Conservation (phyloP, 1,140 invertebrate species). For the Drosophila ogumai region DNA sequence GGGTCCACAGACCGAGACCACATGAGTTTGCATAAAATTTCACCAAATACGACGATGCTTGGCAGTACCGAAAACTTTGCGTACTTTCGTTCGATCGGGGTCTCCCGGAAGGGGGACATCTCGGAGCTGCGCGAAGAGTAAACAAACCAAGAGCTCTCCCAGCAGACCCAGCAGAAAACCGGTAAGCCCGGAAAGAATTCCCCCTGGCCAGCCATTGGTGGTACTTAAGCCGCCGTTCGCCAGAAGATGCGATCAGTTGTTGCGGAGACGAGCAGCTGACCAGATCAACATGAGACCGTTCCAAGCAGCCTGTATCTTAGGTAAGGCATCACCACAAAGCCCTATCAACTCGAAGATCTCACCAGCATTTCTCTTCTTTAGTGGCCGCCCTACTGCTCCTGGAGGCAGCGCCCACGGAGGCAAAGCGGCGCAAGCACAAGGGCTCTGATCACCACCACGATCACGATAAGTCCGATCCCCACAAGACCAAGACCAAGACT, state of each 20-base stretch:
- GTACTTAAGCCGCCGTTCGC: conserved; percentile 64
- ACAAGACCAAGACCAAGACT: conserved; percentile 76
- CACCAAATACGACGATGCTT: conserved; percentile 46
- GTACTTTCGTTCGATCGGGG: conserved; percentile 64
- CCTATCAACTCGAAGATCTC: not conserved
- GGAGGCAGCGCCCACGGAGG: conserved; percentile 42
- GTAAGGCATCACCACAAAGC: conserved; percentile 36
- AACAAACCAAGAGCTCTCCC: conserved; percentile 48
- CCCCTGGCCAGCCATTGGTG: conserved; percentile 28
- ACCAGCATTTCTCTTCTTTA: not conserved
- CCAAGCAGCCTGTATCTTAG: conserved; percentile 49
- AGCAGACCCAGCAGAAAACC: conserved; percentile 52
- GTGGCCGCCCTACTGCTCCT: conserved; percentile 61
- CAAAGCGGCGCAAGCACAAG: conserved; percentile 70
- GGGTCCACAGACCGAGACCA: conserved; percentile 38
- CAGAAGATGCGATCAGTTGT: conserved; percentile 70
- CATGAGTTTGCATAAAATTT: conserved; percentile 80
- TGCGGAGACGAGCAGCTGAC: conserved; percentile 56
- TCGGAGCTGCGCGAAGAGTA: conserved; percentile 34
- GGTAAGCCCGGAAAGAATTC: conserved; percentile 68
- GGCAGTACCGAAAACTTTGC: conserved; percentile 46
- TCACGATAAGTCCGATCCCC: conserved; percentile 18
- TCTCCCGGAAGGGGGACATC: conserved; percentile 14
- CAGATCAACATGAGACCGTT: conserved; percentile 57
- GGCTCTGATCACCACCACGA: conserved; percentile 53